These are phyloP conservation scores for Aspidapion aeneum DNA, from an alignment of 2,888 invertebrate genomes.

Conservation along the genomic window DNA sequence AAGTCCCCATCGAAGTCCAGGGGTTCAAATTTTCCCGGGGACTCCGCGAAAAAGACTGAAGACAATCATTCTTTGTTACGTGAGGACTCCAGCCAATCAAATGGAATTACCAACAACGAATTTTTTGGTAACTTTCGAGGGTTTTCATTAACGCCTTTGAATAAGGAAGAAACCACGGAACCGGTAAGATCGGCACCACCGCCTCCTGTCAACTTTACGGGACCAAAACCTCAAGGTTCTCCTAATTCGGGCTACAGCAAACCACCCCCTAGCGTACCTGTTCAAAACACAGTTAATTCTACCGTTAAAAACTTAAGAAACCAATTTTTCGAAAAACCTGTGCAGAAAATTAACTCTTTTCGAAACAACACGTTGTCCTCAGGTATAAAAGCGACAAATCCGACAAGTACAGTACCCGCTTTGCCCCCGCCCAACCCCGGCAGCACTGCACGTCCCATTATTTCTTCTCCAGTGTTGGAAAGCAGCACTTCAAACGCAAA, in stretches of 20 bases:
- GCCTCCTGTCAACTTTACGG: slow-evolving; percentile 49
- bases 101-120: slow-evolving; percentile 47
- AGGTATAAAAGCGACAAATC: slow-evolving; percentile 48
- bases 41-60: slow-evolving; percentile 56
- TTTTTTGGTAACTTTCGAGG: slow-evolving; percentile 88
- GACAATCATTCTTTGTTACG: slow-evolving; percentile 66
- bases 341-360: slow-evolving; percentile 36
- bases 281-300: neutral
- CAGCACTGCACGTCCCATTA: slow-evolving; percentile 65
- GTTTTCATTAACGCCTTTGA: slow-evolving; percentile 68
- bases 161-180: slow-evolving; percentile 43
- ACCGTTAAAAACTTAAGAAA: slow-evolving; percentile 30
- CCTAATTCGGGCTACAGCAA: slow-evolving; percentile 19
- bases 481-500: slow-evolving; percentile 78
- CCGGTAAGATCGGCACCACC: slow-evolving; percentile 58
- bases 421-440: slow-evolving; percentile 64
- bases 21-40: slow-evolving; percentile 43
- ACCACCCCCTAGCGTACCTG: slow-evolving; percentile 25
- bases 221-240: neutral
- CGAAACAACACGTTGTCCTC: slow-evolving; percentile 46
- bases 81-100: slow-evolving; percentile 35
- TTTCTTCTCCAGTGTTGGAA: slow-evolving; percentile 78
- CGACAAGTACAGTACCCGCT: slow-evolving; percentile 48
- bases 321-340: slow-evolving; percentile 33
- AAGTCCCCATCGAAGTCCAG: slow-evolving; percentile 46